phyloP scores from a whole-genome alignment of 2,797 vertebrate species.

The Gallinago nigripennis region DNA sequence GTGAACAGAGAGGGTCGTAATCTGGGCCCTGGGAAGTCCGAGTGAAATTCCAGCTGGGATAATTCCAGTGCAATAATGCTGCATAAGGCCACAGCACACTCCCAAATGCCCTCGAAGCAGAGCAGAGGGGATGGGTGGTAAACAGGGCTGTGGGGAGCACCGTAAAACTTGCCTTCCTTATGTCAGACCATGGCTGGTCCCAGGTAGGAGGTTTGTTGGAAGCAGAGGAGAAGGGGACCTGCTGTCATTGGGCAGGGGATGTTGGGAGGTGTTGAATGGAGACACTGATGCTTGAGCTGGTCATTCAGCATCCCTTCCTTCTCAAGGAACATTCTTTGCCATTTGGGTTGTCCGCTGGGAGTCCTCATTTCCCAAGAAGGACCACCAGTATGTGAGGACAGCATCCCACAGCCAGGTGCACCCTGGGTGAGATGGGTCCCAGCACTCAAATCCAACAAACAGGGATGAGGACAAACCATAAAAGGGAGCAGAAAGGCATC shows the following conservation, averaged over 20 bases:
- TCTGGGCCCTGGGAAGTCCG: not conserved
- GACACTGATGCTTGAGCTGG: not conserved
- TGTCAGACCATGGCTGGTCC: not conserved
- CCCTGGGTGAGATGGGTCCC: not conserved
- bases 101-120: not conserved
- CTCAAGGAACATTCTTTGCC: not conserved
- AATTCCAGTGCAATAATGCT: not conserved
- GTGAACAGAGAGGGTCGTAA: not conserved
- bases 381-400: not conserved
- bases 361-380: not conserved
- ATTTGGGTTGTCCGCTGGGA: not conserved
- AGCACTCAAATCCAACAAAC: not conserved
- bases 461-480: not conserved
- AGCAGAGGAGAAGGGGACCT: not conserved
- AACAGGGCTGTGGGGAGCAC: not conserved
- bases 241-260: not conserved
- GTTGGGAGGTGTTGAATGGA: not conserved
- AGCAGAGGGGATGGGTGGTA: not conserved
- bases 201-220: not conserved
- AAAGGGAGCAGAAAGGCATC: not conserved
- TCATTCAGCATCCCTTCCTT: not conserved
- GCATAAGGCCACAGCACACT: not conserved
- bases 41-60: not conserved
- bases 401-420: not conserved
- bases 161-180: not conserved